Evolutionary conservation across 1,140 invertebrate species (phyloP).

Genomic region (Zaprionus ghesquierei): DNA sequence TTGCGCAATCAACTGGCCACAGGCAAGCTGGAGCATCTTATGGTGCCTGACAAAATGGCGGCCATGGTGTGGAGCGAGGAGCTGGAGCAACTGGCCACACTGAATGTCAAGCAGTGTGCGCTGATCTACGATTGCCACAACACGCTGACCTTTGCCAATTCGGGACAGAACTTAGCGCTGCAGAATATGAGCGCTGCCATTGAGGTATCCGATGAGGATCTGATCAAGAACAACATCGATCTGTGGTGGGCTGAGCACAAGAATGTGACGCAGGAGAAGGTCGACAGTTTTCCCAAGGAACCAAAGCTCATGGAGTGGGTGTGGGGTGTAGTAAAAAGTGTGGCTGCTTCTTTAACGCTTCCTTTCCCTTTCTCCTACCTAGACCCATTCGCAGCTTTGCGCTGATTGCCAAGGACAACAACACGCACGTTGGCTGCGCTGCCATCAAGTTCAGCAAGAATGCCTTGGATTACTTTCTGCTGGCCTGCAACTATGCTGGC

Average conservation of each 20-base stretch:
- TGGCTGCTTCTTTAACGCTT: neutral
- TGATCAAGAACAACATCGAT: conserved; percentile 40
- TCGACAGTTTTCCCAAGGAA: conserved; percentile 50
- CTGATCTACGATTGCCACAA: conserved; percentile 58
- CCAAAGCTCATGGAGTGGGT: conserved; percentile 52
- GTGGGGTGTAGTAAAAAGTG: neutral
- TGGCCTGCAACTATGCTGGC: conserved; percentile 65
- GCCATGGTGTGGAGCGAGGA: conserved; percentile 52
- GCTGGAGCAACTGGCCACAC: conserved; percentile 39
- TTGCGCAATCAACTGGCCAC: conserved; percentile 50
- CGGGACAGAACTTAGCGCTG: conserved; percentile 56
- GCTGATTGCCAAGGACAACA: conserved; percentile 61
- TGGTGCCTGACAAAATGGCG: conserved; percentile 56
- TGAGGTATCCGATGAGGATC: conserved; percentile 5
- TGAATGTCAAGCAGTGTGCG: conserved; percentile 58
- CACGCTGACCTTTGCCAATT: conserved; percentile 38
- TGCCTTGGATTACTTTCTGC: conserved; percentile 31
- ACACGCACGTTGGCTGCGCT: conserved; percentile 59
- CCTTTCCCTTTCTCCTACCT: neutral
- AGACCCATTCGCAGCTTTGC: conserved; percentile 60
- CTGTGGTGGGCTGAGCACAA: conserved; percentile 53
- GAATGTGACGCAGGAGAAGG: conserved; percentile 26
- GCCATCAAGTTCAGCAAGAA: conserved; percentile 30
- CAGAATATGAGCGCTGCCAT: conserved; percentile 14
- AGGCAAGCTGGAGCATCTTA: conserved; percentile 33